Base-by-base conservation (phyloP, 2,888 invertebrate genomes). In the Dichetophora obliterata region DNA sequence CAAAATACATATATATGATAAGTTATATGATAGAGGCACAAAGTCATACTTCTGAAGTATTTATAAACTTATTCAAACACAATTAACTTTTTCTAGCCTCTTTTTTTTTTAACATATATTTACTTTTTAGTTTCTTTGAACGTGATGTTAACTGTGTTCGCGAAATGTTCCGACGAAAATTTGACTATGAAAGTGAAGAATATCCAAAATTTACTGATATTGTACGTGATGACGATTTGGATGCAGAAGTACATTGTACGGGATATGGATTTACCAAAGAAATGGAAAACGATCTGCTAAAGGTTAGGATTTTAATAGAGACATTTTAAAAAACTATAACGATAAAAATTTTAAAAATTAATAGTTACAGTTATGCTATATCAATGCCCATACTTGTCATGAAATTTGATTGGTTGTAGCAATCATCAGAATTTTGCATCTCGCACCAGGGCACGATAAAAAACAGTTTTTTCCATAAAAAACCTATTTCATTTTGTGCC, bases 91-190 rank as follows among this genome's bases (percentile, higher is more conserved):
- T 66, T 59, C 37, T 31, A n/a, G n/a, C n/a, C 63, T 2, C 43
- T 3, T 61, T 3, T 4, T 57, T 59, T 61, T 11, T 52, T 31
- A 48, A 24, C 19, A 16, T 50, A 48, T 14, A 31, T 27, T 65
- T 50, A 16, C 9, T 78, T 81, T 84, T 71, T 81, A 95, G 95
- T 85, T 97, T 95, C 89, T 99, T 99, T 88, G 94, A 98, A 81
- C 92, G 99, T 81, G 99, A 99, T 91, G 98, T 99, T 0, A 93
- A 93, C 73, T 98, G 99, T 88, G 92, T 99, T 4, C 92, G 94
- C 71, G 95, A 95, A 81, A 97, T 98, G 90, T 99, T 99, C 90
- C 94, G 93, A 84, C 94, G 94, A 85, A 92, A 97, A 70, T 99
- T 97, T 89, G 93, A 91, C 0, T 99, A 94, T 89, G 98, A 97